Conservation (phyloP, 64 coral and sea anemone species). For the Stichodactyla mertensii region DNA sequence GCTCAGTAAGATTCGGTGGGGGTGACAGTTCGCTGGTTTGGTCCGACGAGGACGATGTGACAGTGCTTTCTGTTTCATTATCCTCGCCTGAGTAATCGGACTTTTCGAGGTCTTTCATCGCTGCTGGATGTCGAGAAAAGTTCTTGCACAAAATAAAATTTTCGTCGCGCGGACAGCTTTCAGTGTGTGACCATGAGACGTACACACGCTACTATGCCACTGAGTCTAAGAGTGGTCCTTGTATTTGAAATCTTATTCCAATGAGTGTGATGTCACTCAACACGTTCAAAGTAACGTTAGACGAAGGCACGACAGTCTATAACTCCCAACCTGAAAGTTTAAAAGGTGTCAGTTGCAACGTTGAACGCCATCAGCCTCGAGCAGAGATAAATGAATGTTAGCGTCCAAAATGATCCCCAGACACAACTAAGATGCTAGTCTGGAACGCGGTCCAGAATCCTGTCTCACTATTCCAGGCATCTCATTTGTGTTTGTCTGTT, state of each 20-base stretch:
- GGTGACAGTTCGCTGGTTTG: constrained; percentile 26
- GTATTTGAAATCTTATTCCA: constrained; percentile 11
- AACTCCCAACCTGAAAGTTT: constrained; percentile 17
- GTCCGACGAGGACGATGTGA: constrained; percentile 3
- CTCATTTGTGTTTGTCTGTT: background rate
- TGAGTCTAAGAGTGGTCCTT: background rate
- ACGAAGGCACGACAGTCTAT: constrained; percentile 13
- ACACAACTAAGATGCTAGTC: background rate
- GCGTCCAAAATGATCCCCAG: background rate
- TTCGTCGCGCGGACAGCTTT: background rate
- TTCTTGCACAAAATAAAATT: background rate
- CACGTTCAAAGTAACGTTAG: constrained; percentile 1
- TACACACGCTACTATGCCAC: background rate
- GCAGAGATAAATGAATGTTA: background rate
- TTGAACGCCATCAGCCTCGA: background rate
- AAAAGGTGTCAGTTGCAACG: constrained; percentile 9
- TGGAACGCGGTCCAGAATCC: background rate
- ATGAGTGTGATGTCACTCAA: constrained; percentile 23
- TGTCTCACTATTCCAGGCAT: background rate
- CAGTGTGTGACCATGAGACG: constrained; percentile 10
- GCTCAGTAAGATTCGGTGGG: background rate
- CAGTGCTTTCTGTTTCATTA: constrained; percentile 12
- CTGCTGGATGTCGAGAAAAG: background rate
- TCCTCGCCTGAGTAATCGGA: constrained; percentile 16
- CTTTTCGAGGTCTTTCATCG: constrained; percentile 22